Evolutionary conservation across 2,888 invertebrate species (phyloP).

Genomic region (Pyrrhosoma nymphula): DNA sequence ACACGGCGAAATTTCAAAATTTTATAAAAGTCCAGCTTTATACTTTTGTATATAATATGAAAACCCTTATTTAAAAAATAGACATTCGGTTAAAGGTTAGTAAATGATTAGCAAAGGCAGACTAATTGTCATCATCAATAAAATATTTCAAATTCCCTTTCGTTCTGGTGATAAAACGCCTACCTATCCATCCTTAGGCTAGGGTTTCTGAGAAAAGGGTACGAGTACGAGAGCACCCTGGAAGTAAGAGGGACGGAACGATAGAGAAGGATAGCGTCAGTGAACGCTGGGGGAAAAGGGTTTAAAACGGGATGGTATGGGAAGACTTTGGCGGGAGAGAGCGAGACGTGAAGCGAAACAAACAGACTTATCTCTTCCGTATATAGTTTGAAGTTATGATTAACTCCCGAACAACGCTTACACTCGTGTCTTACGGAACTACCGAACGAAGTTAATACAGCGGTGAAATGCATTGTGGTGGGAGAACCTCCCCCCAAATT

Average conservation of each 20-base stretch:
- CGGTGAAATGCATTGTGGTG: slow-evolving; percentile 28
- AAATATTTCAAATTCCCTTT: no score
- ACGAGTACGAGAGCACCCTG: no score
- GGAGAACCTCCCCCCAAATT: neutral
- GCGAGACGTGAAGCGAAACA: slow-evolving; percentile 51
- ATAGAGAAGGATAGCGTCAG: neutral
- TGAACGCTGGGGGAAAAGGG: neutral
- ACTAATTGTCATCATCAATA: no score
- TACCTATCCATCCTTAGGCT: no score
- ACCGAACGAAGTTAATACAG: slow-evolving; percentile 24
- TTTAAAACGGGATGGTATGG: neutral
- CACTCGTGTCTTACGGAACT: slow-evolving; percentile 38
- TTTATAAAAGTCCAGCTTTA: no score
- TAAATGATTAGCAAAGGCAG: no score
- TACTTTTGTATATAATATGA: no score
- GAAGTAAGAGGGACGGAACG: neutral
- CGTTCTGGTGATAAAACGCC: no score
- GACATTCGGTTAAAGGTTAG: no score
- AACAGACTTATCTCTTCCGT: slow-evolving; percentile 60
- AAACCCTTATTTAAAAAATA: no score
- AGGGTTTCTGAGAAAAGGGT: no score
- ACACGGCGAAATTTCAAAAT: no score
- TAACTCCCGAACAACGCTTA: slow-evolving; percentile 42
- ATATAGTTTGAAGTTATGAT: slow-evolving; percentile 57
- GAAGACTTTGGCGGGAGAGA: neutral